Evolutionary conservation across 1,140 invertebrate genomes (phyloP).

Genomic region (Dufourea novaeangliae): DNA sequence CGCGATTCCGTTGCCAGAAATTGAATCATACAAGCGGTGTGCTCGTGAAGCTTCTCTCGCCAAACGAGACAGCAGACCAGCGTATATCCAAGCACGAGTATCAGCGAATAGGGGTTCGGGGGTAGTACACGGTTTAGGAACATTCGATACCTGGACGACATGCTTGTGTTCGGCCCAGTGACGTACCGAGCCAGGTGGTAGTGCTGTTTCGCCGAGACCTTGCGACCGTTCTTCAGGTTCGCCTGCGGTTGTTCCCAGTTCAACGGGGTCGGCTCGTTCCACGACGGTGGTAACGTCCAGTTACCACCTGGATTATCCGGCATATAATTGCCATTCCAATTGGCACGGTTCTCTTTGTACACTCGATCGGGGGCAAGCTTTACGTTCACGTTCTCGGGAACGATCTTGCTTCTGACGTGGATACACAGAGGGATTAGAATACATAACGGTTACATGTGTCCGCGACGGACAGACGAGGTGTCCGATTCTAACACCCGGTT

Average conservation of each 20-base stretch:
- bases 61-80: conserved; percentile 3
- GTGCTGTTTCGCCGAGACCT: conserved; percentile 87
- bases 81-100: conserved; percentile 35
- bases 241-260: conserved; percentile 71
- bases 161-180: conserved; percentile 83
- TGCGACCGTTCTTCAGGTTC: conserved; percentile 71
- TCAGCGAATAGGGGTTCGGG: conserved; percentile 7
- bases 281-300: conserved; percentile 75
- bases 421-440: conserved; percentile 60
- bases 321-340: conserved; percentile 81
- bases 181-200: conserved; percentile 88
- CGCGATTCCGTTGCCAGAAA: background rate
- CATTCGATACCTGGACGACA: conserved; percentile 76
- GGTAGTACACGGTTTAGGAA: conserved; percentile 56
- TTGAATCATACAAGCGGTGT: background rate
- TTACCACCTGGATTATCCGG: conserved; percentile 70
- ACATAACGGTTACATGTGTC: background rate
- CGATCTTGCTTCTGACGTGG: conserved; percentile 72
- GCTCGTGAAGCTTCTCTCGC: background rate
- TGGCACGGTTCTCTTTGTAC: conserved; percentile 81
- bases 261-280: conserved; percentile 74
- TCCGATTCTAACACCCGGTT: too few species aligned
- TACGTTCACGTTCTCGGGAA: conserved; percentile 70
- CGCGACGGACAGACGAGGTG: background rate
- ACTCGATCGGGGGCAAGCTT: conserved; percentile 74